These are phyloP conservation scores for Sepioteuthis lessoniana DNA, from an alignment of 2,888 invertebrate species.

Conservation along the genomic window DNA sequence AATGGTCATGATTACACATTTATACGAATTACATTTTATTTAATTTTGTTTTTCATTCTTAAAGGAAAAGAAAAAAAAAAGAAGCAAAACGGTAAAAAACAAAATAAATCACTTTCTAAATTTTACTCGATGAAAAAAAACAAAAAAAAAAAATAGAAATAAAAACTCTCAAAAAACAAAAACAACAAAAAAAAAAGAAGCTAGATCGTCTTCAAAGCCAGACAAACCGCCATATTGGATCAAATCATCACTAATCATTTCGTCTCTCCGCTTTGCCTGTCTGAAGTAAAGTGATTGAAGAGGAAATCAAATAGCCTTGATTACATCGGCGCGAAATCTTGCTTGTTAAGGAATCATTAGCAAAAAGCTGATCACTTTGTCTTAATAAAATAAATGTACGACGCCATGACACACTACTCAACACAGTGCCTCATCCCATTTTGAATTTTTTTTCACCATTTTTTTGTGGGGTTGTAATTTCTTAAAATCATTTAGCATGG, in stretches of 20 bases:
- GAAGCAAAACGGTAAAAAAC: too few species aligned
- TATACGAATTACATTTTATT: too few species aligned
- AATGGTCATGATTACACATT: too few species aligned
- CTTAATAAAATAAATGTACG: not conserved
- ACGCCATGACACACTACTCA: not conserved
- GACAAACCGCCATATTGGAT: not conserved
- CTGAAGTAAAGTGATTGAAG: not conserved
- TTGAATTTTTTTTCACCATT: not conserved
- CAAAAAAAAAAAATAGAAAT: too few species aligned
- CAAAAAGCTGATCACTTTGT: slow-evolving; percentile 10
- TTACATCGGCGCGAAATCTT: not conserved
- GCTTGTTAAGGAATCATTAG: slow-evolving; percentile 15
- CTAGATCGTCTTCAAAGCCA: not conserved
- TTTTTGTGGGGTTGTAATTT: not conserved
- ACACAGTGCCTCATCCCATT: not conserved
- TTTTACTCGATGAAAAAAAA: not conserved
- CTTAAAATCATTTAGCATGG: not conserved
- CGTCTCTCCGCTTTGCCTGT: not conserved
- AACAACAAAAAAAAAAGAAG: not conserved
- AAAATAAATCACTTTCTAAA: too few species aligned
- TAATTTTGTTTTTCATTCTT: too few species aligned
- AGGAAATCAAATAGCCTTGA: not conserved
- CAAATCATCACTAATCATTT: not conserved
- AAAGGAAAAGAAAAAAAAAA: too few species aligned
- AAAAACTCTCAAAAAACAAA: too few species aligned